Base-by-base conservation (phyloP, 2,888 invertebrate genomes). In the Trachelus iudaicus region DNA sequence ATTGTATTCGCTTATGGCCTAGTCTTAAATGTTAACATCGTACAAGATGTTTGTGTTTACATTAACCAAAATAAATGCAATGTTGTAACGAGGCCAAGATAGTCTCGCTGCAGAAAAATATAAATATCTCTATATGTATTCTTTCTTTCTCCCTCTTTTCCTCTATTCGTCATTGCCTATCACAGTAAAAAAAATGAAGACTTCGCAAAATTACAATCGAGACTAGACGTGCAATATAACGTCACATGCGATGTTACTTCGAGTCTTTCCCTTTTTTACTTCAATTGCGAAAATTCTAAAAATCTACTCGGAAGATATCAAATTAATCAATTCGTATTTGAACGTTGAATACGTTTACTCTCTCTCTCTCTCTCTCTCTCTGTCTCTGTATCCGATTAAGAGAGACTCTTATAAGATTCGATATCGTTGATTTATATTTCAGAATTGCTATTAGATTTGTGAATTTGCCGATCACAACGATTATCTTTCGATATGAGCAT, bases 121-220 rank as follows among this genome's bases (percentile, higher is more conserved):
- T 71, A 71, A 31, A 33, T 71, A 71, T 71, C 30, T 71, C 11
- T 71, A 71, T 71, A 31, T n/a, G 31, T 71, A 71, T 31, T 31
- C 30, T 30, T 71, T 31, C 71, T 31, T 31, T 31, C 71, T 71
- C 71, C 40, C 15, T 15, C 40, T 40, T 15, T 15, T 6, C 15
- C 0, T 40, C 15, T 40, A 77, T 80, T 75, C 56, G 79, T 77
- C 75, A 82, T 80, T 81, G 82, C 75, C 79, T 82, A 86, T 83
- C 83, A 83, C 83, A 84, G 79, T 80, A 80, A 76, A 83, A 80
- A 80, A 81, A 74, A 76, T 68, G 73, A 68, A 73, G 69, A 75
- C 73, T 34, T 34, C 23, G 34, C 23, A 31, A 73, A 69, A n/a
- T 31, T 69, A 69, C 30, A 33, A 31, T 15, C 33, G 12, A 69